Percentiles rank a stretch among this genome's conserved stretches.
Conservation (phyloP, 2,113 vertebrate species). For the Telmatochromis sp. region DNA sequence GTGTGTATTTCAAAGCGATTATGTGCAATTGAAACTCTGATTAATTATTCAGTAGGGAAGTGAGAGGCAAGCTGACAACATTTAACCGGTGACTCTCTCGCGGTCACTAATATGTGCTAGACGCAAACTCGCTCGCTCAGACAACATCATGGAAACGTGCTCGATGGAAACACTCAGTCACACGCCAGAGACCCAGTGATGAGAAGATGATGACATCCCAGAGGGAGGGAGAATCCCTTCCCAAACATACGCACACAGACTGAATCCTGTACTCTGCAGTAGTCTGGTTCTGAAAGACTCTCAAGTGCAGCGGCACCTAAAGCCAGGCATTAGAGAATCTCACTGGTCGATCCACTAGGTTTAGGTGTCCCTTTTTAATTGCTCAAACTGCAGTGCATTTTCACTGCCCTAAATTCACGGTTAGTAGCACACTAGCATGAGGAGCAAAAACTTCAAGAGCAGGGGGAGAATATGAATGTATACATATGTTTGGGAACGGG, state of each 20-base stretch:
- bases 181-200: conserved; percentile 20
- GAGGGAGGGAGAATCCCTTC: conserved; percentile 21
- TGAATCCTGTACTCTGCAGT: neutral
- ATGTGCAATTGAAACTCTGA: conserved; percentile 62
- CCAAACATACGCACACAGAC: neutral
- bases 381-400: conserved; percentile 37
- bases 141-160: conserved; percentile 28
- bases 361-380: conserved; percentile 55
- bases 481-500: neutral
- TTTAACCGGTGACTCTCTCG: conserved; percentile 49
- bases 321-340: conserved; percentile 18
- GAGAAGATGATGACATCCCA: conserved; percentile 41
- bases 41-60: conserved; percentile 65
- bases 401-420: conserved; percentile 47
- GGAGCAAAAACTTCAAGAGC: neutral
- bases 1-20: conserved; percentile 57
- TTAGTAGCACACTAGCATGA: conserved; percentile 9
- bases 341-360: conserved; percentile 5
- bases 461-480: neutral
- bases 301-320: neutral
- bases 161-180: conserved; percentile 33
- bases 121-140: neutral
- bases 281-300: neutral
- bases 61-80: conserved; percentile 43
- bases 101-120: conserved; percentile 29